Evolutionary conservation across 2,888 invertebrate genomes (phyloP), one percentile per base, ranked within the genome.

Genomic region (Hermaeophaga mercurialis): DNA sequence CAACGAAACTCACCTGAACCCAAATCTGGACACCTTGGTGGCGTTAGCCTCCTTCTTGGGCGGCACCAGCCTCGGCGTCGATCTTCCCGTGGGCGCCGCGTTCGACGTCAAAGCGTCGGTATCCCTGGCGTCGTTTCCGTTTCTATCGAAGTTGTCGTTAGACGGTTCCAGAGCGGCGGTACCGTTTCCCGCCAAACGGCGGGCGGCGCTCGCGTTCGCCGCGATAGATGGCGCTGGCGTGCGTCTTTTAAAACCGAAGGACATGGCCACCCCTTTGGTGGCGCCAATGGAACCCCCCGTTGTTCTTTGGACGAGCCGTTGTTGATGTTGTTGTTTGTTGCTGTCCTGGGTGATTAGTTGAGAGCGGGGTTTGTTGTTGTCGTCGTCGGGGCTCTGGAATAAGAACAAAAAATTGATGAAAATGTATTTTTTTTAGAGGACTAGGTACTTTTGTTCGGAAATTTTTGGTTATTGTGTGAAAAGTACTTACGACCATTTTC

Each of bases 171-270:
- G n/a, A n/a, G 75, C 34, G 18, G 41, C 12, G n/a, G 41, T 12
- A 2, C 4, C 22, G 17, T 50, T 50, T 22, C 59, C 79, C 14
- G 80, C 80, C 39, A 81, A 75, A 12, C 77, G 78, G 33, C 79
- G 76, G 1, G 77, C 72, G n/a, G 73, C 69, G 59, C 58, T 66
- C 14, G 71, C 64, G 56, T 75, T 75, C 19, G 72, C 66, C 61
- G 64, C 65, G 59, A 66, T 66, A 34, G 77, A 78, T 49, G 77
- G 82, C 45, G 82, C 82, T 28, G 81, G 79, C 34, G 79, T 73
- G 36, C 88, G 84, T 57, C 88, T 84, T 46, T 89, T 87, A 79
- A 92, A 92, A 43, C 92, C 92, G 76, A 92, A 92, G 36, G 91
- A 91, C 73, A 89, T 91, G 55, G 91, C 87, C 61, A 90, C 88